Percentiles rank a stretch among this genome's conserved stretches.
Conservation (phyloP, 2,113 vertebrate species). For the Microtus montanus region DNA sequence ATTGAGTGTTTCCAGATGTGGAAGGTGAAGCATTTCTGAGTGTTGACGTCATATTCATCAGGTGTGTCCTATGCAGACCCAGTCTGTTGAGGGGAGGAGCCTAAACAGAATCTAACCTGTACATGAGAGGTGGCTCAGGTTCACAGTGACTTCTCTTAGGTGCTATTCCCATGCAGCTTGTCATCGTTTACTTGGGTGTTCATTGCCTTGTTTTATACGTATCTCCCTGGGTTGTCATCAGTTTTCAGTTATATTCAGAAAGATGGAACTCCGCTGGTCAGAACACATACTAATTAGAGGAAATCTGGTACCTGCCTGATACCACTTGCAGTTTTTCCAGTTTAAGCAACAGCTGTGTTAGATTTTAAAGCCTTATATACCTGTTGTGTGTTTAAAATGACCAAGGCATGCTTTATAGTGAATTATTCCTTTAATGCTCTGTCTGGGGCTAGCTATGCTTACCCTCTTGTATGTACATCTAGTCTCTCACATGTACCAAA, state of each 20-base stretch:
- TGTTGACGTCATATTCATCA: background rate
- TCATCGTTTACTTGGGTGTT: background rate
- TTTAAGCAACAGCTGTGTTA: constrained; percentile 38
- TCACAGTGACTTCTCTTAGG: background rate
- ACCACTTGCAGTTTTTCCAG: background rate
- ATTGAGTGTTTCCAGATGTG: constrained; percentile 33
- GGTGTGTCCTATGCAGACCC: background rate
- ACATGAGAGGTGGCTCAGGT: background rate
- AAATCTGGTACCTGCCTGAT: background rate
- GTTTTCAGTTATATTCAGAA: constrained; percentile 17
- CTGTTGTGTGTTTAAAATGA: background rate
- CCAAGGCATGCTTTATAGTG: background rate
- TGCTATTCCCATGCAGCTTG: background rate
- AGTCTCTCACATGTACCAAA: background rate
- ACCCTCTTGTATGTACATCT: background rate
- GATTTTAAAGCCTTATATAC: background rate
- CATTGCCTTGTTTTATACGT: background rate
- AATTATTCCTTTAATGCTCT: background rate
- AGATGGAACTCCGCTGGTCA: background rate
- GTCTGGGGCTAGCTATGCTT: background rate
- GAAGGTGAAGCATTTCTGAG: background rate
- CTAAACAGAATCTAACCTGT: background rate
- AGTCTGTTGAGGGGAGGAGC: background rate
- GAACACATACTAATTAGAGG: background rate
- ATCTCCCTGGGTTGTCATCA: background rate